Evolutionary conservation across 1,140 invertebrate species (phyloP).

Genomic region (Diachasma alloeum): DNA sequence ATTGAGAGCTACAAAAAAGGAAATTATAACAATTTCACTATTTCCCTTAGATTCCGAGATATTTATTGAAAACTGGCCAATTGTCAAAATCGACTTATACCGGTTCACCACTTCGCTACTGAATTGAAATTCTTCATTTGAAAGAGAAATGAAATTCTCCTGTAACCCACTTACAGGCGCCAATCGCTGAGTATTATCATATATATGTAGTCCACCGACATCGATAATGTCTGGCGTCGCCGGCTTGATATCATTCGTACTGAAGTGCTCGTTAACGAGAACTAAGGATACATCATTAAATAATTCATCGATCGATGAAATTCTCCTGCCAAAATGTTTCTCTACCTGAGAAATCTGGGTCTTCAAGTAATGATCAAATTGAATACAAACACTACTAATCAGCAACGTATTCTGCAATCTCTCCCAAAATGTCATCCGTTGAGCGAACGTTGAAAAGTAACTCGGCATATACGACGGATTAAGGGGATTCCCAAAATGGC

Average conservation of each 20-base stretch:
- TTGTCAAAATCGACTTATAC: too few relatives aligned
- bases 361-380: constrained; percentile 33
- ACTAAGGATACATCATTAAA: constrained; percentile 54
- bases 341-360: constrained; percentile 39
- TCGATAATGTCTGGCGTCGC: constrained; percentile 64
- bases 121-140: neutral
- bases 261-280: constrained; percentile 68
- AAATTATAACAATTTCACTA: too few relatives aligned
- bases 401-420: constrained; percentile 54
- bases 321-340: constrained; percentile 55
- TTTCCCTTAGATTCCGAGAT: too few relatives aligned
- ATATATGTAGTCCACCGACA: constrained; percentile 69
- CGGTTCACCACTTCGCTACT: too few relatives aligned
- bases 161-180: constrained; percentile 33
- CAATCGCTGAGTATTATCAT: constrained; percentile 39
- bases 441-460: constrained; percentile 55
- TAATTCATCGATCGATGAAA: constrained; percentile 55
- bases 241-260: constrained; percentile 61
- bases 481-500: constrained; percentile 68
- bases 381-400: neutral
- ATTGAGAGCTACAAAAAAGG: too few relatives aligned
- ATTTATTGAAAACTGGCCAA: too few relatives aligned
- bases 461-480: constrained; percentile 67
- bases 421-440: constrained; percentile 71
- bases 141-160: neutral